Evolutionary conservation across 92 coral and sea anemone genomes (phyloP).

Genomic region (Anthopleura xanthogrammica): DNA sequence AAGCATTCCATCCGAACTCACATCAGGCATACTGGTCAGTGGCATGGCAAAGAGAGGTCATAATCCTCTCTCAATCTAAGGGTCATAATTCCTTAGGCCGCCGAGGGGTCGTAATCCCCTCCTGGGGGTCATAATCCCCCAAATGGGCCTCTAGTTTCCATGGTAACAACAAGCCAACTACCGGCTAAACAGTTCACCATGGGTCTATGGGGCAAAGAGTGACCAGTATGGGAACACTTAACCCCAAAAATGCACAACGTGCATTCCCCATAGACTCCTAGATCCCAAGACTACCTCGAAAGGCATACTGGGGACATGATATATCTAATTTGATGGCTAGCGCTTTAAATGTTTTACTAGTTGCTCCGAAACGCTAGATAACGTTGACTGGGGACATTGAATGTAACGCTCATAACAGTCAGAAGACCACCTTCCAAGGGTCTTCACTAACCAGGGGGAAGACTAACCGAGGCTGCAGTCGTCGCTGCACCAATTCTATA

Average conservation of each 20-base stretch:
- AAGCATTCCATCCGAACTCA: no score
- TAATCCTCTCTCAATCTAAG: background rate
- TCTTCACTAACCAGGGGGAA: conserved; percentile 41
- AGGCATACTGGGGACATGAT: no score
- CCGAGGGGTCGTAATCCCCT: conserved; percentile 19
- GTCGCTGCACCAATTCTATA: conserved; percentile 63
- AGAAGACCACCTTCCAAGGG: conserved; percentile 41
- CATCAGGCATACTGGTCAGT: no score
- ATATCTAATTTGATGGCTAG: background rate
- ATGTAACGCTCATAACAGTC: conserved; percentile 21
- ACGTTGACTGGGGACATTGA: background rate
- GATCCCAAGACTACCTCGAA: background rate
- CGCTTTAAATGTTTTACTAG: background rate
- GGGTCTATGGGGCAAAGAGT: no score
- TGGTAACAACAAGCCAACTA: no score
- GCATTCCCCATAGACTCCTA: conserved; percentile 52
- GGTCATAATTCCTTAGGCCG: conserved; percentile 15
- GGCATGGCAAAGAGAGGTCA: background rate
- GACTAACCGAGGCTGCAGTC: conserved; percentile 52
- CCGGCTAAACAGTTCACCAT: no score
- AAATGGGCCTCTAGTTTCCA: conserved; percentile 3
- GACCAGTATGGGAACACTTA: background rate
- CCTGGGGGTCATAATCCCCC: conserved; percentile 26
- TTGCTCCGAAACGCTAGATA: background rate
- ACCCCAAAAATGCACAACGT: conserved; percentile 55